Percentiles rank a stretch among this genome's conserved stretches.
Conservation (phyloP, 2,797 vertebrate genomes). For the Parambassis ranga region DNA sequence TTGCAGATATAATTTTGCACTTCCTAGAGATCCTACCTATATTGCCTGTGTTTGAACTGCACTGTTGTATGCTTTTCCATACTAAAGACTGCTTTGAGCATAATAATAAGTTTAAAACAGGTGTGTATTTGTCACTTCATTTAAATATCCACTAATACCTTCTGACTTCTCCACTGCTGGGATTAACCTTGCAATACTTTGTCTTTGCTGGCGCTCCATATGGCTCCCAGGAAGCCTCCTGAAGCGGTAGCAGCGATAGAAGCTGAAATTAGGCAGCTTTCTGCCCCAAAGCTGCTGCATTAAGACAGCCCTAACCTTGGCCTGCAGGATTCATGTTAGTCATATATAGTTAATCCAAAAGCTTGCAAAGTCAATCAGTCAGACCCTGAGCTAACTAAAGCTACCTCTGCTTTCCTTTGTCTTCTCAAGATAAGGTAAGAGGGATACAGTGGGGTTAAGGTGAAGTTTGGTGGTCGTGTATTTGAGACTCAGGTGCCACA, state of each 20-base stretch:
- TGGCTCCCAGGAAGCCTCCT: slow-evolving; percentile 28
- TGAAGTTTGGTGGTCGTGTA: slow-evolving; percentile 39
- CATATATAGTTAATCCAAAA: slow-evolving; percentile 68
- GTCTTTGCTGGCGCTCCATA: slow-evolving; percentile 59
- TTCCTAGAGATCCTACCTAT: too few species aligned
- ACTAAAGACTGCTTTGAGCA: not conserved
- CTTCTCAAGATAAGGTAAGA: slow-evolving; percentile 71
- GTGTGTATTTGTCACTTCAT: slow-evolving; percentile 55
- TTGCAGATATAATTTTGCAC: too few species aligned
- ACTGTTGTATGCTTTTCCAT: slow-evolving; percentile 10
- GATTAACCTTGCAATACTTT: slow-evolving; percentile 73
- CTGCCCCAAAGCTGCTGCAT: slow-evolving; percentile 67
- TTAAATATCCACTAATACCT: slow-evolving; percentile 68
- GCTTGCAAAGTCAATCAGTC: slow-evolving; percentile 66
- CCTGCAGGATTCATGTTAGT: slow-evolving; percentile 52
- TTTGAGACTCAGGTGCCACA: slow-evolving; percentile 37
- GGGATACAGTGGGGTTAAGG: slow-evolving; percentile 58
- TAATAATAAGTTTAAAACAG: slow-evolving; percentile 59
- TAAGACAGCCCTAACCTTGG: slow-evolving; percentile 75
- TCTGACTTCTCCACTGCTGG: slow-evolving; percentile 48
- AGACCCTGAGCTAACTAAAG: slow-evolving; percentile 60
- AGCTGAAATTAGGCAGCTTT: slow-evolving; percentile 71
- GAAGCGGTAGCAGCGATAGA: slow-evolving; percentile 61
- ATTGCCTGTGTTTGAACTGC: not conserved
- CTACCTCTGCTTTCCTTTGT: slow-evolving; percentile 57